A percentile compares a stretch with the other conserved stretches of the same genome.
phyloP scores from a whole-genome alignment of 30 jellyfish, hydroid and myxozoan genomes.

The Hydractinia symbiolongicarpus region DNA sequence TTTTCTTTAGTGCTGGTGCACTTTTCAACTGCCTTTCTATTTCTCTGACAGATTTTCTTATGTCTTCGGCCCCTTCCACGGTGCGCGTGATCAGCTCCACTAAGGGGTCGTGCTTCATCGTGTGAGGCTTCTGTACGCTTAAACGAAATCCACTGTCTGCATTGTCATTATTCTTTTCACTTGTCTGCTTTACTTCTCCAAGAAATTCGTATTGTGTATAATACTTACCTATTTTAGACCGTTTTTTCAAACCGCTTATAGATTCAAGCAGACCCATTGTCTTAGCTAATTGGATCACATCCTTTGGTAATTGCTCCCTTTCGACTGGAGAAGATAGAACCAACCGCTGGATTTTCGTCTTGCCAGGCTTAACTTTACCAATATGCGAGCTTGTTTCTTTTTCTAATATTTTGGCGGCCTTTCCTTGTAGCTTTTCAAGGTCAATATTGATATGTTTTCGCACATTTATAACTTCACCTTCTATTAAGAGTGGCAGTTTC shows the following conservation, averaged over 20 bases:
- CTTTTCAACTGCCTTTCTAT: conserved; percentile 24
- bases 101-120: conserved; percentile 29
- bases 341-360: neutral
- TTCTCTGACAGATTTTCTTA: conserved; percentile 45
- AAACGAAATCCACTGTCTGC: conserved; percentile 40
- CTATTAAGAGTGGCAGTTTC: neutral
- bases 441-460: conserved; percentile 21
- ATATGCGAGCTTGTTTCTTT: neutral
- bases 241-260: neutral
- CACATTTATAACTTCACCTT: neutral
- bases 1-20: conserved; percentile 15
- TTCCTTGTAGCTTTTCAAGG: conserved; percentile 32
- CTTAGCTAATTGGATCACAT: neutral
- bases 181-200: conserved; percentile 13
- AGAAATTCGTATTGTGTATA: conserved; percentile 38
- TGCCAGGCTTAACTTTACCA: neutral
- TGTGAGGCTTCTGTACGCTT: conserved; percentile 43
- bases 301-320: neutral
- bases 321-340: neutral
- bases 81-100: conserved; percentile 43
- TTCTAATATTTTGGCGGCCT: conserved; percentile 28
- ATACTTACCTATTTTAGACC: conserved; percentile 26
- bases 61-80: conserved; percentile 59
- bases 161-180: neutral
- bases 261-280: neutral